phyloP scores from a whole-genome alignment of 2,888 invertebrate genomes.

The Rotaria macrura region DNA sequence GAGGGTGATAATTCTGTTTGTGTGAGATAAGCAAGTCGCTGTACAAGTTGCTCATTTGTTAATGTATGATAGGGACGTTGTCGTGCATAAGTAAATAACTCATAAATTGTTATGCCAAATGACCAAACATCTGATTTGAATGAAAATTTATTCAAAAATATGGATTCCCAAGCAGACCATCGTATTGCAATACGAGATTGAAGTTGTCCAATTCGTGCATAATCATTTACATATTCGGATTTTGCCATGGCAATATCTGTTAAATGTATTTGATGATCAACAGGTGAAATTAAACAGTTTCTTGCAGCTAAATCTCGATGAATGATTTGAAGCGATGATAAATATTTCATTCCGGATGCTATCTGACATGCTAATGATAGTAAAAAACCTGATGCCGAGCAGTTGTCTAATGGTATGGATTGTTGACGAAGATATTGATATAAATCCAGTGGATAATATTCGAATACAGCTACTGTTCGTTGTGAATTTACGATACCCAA shows the following conservation, averaged over 20 bases:
- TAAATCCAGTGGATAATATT: constrained; percentile 6
- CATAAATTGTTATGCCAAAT: constrained; percentile 76
- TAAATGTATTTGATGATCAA: not conserved
- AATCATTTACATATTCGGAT: constrained; percentile 77
- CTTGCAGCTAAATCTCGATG: constrained; percentile 92
- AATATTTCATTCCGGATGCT: constrained; percentile 93
- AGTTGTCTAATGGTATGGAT: constrained; percentile 39
- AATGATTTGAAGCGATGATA: constrained; percentile 97
- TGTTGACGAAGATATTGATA: constrained; percentile 35
- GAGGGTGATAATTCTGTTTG: constrained; percentile 43
- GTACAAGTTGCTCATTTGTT: constrained; percentile 65
- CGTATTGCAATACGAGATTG: constrained; percentile 69
- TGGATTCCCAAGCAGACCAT: constrained; percentile 81
- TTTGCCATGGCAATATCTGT: not conserved
- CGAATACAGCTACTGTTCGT: not conserved
- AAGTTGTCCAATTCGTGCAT: constrained; percentile 67
- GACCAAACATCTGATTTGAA: constrained; percentile 80
- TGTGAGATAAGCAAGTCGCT: not conserved
- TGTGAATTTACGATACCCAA: not conserved
- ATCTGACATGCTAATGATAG: constrained; percentile 50
- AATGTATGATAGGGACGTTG: constrained; percentile 67
- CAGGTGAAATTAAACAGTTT: constrained; percentile 67
- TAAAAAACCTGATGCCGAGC: not conserved
- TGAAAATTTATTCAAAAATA: constrained; percentile 72
- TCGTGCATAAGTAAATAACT: constrained; percentile 67